Evolutionary conservation across 2,113 vertebrate species (phyloP), one percentile per base, ranked within the genome.

Genomic region (Lophochroa leadbeateri): DNA sequence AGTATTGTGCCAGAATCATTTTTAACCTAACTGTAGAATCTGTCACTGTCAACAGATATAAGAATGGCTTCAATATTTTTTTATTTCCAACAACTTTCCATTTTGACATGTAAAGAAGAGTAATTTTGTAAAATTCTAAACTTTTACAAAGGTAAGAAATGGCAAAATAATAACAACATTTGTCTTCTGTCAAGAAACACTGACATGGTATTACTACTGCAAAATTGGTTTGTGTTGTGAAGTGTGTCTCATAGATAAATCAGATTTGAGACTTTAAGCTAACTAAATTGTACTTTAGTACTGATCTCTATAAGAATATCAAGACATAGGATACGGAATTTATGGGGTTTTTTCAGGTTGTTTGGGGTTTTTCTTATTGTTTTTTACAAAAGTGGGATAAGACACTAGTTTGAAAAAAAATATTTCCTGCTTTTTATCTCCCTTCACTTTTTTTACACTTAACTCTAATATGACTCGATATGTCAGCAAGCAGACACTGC

Each of bases 151-250:
- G 97, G 98, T 98, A 98, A 98, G 98, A 98, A 99, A 99, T 98
- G 98, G 98, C 98, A 98, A 98, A 99, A 98, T 99, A 99, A 99
- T 99, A 99, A 99, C 98, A 98, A 98, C 99, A 99, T 99, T 99
- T 98, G 98, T 99, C 99, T 99, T 99, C 98, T 99, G 98, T 99
- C 98, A 97, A 90, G 96, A 96, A 96, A 98, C 99, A 99, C 99
- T 99, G 99, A 99, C 98, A 98, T 95, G 98, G 98, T 97, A 98
- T 99, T 99, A 99, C 98, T 98, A 98, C 95, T 98, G 96, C 96
- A 98, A 99, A 99, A 99, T 99, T 99, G 99, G 98, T 98, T 99
- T 99, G 98, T 99, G 99, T 99, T 98, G 97, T 98, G 98, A 98
- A 98, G 98, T 99, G 98, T 99, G 97, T 99, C 98, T 98, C 92